Conservation (phyloP, 2,113 vertebrate genomes). For the Acinonyx jubatus region DNA sequence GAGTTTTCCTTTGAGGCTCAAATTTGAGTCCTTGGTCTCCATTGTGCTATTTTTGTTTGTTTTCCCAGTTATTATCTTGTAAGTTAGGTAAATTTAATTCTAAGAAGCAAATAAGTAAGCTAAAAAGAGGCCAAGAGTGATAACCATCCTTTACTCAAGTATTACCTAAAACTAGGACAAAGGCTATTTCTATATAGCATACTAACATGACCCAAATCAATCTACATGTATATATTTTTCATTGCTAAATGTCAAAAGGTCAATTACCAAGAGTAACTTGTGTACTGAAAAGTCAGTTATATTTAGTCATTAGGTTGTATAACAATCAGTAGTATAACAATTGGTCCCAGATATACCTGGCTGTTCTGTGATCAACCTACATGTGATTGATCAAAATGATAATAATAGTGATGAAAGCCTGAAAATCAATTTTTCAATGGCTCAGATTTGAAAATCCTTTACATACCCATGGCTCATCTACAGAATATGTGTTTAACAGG, state of each 20-base stretch:
- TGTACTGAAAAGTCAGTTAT: not conserved
- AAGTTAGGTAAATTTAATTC: slow-evolving; percentile 28
- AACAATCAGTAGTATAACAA: not conserved
- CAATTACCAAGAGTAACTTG: not conserved
- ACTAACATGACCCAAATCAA: not conserved
- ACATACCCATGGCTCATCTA: not conserved
- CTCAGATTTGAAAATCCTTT: not conserved
- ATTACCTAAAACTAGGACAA: not conserved
- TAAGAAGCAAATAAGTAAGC: not conserved
- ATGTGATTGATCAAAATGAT: not conserved
- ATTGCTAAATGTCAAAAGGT: not conserved
- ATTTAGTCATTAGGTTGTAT: not conserved
- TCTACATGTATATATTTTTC: not conserved
- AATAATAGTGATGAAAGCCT: not conserved
- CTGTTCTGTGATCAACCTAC: not conserved
- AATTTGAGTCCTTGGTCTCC: not conserved
- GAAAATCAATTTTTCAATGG: not conserved
- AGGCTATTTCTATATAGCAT: not conserved
- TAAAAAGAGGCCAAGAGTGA: not conserved
- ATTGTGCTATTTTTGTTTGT: not conserved
- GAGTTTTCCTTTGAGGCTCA: not conserved
- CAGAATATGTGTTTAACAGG: not conserved
- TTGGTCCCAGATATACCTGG: not conserved
- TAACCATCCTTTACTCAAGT: not conserved
- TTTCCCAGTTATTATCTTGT: not conserved